A percentile compares a stretch with the other conserved stretches of the same genome.
These are phyloP conservation scores for Mellilla xanthometata DNA, from an alignment of 2,888 invertebrate species.

Conservation along the genomic window DNA sequence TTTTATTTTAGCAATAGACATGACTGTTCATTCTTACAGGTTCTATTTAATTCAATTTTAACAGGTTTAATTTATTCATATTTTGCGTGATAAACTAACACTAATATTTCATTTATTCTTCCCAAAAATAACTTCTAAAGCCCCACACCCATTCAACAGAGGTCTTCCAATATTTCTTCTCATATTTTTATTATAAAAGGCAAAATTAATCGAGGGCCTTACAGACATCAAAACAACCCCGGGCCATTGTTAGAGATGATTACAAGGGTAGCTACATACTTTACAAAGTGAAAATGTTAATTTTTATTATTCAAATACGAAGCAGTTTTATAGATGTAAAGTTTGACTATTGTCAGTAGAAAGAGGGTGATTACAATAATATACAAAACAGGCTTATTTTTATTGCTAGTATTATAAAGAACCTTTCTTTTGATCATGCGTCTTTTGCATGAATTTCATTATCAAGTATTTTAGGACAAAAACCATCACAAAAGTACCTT, in stretches of 20 bases:
- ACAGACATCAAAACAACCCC: constrained; percentile 74
- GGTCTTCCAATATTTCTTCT: constrained; percentile 46
- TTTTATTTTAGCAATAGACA: no score
- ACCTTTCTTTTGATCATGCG: no score
- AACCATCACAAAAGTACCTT: no score
- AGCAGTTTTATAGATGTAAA: constrained; percentile 43
- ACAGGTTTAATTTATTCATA: no score
- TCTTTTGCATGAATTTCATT: no score
- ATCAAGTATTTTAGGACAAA: no score
- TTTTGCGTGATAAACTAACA: constrained; percentile 12
- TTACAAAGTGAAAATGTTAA: constrained; percentile 72
- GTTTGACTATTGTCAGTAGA: not conserved
- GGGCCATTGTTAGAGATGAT: constrained; percentile 74
- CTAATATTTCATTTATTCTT: constrained; percentile 14
- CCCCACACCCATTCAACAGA: constrained; percentile 36
- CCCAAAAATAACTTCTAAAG: constrained; percentile 9
- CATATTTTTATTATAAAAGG: constrained; percentile 64
- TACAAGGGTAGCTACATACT: constrained; percentile 60
- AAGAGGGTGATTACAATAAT: no score
- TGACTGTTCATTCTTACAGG: no score
- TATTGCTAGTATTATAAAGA: no score
- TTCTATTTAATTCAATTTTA: no score
- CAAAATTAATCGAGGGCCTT: constrained; percentile 73
- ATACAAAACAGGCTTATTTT: no score
- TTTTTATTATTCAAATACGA: constrained; percentile 71